These are phyloP conservation scores for Notothenia rossii DNA, from an alignment of 2,113 vertebrate species.

Conservation along the genomic window DNA sequence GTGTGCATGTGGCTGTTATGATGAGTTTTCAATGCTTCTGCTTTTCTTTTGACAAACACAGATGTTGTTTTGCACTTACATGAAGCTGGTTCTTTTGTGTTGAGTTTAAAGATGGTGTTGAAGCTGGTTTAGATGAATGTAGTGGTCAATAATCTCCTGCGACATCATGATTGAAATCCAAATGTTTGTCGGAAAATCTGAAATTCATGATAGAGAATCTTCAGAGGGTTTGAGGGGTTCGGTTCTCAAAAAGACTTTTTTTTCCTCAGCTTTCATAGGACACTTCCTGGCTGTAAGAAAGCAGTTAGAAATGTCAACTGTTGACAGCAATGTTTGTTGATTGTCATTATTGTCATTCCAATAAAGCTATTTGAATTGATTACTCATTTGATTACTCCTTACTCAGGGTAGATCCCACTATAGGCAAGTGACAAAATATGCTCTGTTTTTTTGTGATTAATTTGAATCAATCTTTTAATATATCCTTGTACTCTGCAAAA, in stretches of 20 bases:
- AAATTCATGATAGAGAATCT: not conserved
- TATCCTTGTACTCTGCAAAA: not conserved
- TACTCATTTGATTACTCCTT: no score
- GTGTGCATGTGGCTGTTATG: slow-evolving; percentile 17
- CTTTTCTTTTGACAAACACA: not conserved
- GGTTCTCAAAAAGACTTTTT: no score
- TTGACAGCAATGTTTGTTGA: no score
- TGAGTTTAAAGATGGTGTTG: not conserved
- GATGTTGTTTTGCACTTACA: slow-evolving; percentile 11
- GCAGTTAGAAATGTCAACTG: no score
- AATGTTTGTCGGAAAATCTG: not conserved
- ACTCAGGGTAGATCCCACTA: not conserved
- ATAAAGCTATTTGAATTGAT: no score
- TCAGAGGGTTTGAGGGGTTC: no score
- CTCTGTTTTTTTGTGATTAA: not conserved
- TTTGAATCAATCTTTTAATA: not conserved
- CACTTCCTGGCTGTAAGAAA: no score
- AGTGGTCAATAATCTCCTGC: not conserved
- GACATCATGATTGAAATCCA: no score
- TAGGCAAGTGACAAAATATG: not conserved
- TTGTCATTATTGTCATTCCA: no score
- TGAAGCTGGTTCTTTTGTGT: not conserved
- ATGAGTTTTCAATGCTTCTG: not conserved
- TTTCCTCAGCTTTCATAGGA: no score
- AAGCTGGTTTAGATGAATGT: not conserved